Evolutionary conservation across 2,113 vertebrate genomes (phyloP).

Genomic region (Amblyornis subalaris): DNA sequence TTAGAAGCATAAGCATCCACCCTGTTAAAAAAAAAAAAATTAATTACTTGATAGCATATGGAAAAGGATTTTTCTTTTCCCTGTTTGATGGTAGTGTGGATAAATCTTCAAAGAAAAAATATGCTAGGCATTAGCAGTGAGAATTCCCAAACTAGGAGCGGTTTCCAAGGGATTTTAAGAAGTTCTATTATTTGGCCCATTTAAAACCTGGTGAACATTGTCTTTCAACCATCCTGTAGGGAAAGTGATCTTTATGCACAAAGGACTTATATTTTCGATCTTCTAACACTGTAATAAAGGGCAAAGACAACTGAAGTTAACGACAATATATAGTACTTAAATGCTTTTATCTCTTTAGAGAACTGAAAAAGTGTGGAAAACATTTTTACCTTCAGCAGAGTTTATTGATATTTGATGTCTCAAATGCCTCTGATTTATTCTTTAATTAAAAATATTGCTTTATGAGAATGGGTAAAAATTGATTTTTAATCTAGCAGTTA

Average conservation of each 20-base stretch:
- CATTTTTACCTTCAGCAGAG: neutral
- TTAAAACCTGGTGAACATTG: neutral
- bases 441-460: conserved; percentile 10
- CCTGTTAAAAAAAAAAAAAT: neutral
- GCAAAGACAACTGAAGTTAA: neutral
- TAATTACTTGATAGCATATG: neutral
- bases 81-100: neutral
- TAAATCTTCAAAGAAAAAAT: neutral
- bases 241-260: neutral
- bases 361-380: neutral
- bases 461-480: neutral
- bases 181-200: neutral
- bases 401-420: neutral
- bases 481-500: conserved; percentile 2
- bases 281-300: neutral
- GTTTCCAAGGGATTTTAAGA: neutral
- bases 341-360: neutral
- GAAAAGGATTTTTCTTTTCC: neutral
- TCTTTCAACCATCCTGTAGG: neutral
- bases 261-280: neutral
- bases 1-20: neutral
- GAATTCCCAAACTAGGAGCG: neutral
- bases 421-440: neutral
- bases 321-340: neutral
- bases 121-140: neutral